These are phyloP conservation scores for Cryptus viduatorius DNA, from an alignment of 2,888 invertebrate species.

Conservation along the genomic window DNA sequence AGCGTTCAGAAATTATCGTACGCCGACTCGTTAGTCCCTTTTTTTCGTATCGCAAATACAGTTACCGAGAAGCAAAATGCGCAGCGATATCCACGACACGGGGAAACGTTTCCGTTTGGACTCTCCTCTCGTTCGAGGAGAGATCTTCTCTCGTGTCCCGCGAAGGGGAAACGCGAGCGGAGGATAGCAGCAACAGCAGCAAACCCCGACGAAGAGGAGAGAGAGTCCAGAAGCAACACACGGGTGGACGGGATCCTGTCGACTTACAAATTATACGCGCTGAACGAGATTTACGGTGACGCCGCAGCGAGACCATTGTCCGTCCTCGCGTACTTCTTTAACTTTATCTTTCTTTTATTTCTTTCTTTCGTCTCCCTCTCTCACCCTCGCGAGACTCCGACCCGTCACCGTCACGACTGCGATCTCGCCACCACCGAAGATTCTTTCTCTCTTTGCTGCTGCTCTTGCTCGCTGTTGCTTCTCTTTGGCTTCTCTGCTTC, in stretches of 20 bases:
- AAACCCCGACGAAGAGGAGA: constrained; percentile 7
- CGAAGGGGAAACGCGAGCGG: neutral
- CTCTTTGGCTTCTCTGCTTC: constrained; percentile 44
- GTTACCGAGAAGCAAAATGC: neutral
- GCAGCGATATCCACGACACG: too few species aligned
- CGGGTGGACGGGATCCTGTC: constrained; percentile 78
- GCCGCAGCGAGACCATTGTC: constrained; percentile 84
- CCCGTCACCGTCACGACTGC: constrained; percentile 29
- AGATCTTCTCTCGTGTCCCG: neutral
- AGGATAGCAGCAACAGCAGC: too few species aligned
- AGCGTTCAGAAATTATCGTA: too few species aligned
- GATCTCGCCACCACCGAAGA: constrained; percentile 32
- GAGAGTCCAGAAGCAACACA: constrained; percentile 46
- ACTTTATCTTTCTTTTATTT: constrained; percentile 58
- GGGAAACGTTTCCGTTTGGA: neutral
- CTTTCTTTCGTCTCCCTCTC: constrained; percentile 58
- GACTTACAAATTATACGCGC: constrained; percentile 85
- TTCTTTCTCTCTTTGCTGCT: constrained; percentile 53
- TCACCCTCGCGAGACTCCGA: constrained; percentile 35
- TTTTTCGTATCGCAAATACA: too few species aligned
- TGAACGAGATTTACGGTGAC: constrained; percentile 85
- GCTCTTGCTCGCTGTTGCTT: constrained; percentile 23
- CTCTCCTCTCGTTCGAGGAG: neutral
- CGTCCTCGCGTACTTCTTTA: constrained; percentile 81
- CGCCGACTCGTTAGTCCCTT: too few species aligned